phyloP scores from a whole-genome alignment of 2,113 vertebrate genomes.

The Pyrgilauda ruficollis region DNA sequence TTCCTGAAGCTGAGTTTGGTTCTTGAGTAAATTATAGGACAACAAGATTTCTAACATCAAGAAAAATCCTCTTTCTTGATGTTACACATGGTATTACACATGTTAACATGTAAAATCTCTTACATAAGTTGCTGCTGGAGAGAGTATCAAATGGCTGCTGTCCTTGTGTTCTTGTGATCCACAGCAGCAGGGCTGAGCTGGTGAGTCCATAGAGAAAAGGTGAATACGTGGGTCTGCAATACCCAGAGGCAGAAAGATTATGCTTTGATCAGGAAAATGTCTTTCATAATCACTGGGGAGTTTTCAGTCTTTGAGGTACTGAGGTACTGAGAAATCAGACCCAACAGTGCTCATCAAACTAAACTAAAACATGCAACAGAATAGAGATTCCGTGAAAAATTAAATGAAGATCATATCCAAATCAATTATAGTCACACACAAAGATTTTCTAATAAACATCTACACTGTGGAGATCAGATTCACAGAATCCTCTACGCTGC shows the following conservation, averaged over 20 bases:
- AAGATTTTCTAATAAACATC: neutral
- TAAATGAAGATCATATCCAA: neutral
- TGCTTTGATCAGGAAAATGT: neutral
- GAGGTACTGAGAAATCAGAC: neutral
- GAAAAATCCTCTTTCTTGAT: neutral
- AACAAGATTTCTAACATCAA: neutral
- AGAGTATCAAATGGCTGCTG: neutral
- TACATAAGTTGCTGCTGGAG: neutral
- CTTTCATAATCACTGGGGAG: neutral
- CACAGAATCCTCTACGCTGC: neutral
- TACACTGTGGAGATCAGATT: neutral
- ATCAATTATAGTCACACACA: neutral
- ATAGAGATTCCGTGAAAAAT: neutral
- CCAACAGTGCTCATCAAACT: neutral
- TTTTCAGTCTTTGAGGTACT: neutral
- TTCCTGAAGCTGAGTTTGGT: neutral
- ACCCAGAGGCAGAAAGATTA: neutral
- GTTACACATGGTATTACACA: neutral
- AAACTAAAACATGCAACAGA: neutral
- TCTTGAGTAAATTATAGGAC: neutral
- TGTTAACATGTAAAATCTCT: neutral
- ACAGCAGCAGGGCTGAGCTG: neutral
- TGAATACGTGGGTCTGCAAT: accelerated
- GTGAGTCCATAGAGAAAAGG: neutral
- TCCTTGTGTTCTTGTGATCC: neutral